A percentile compares a stretch with the other conserved stretches of the same genome.
These are phyloP conservation scores for Caenorhabditis briggsae DNA, from an alignment of 1,140 invertebrate genomes.

Conservation along the genomic window DNA sequence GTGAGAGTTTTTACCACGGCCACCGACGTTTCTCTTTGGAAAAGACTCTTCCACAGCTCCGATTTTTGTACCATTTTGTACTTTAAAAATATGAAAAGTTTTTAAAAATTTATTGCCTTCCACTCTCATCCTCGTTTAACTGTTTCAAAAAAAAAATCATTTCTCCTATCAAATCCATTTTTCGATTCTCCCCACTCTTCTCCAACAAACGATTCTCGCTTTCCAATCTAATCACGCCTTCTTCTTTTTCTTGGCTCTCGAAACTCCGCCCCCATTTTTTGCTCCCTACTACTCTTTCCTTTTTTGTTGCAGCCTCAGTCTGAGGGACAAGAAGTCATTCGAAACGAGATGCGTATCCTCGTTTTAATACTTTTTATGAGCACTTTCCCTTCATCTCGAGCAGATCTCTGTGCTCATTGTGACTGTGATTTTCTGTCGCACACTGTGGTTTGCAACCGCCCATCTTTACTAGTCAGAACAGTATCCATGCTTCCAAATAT, in stretches of 20 bases:
- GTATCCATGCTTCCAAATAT: slow-evolving; percentile 55
- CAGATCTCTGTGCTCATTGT: slow-evolving; percentile 55
- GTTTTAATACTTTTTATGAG: slow-evolving; percentile 42
- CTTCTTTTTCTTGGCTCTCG: background rate
- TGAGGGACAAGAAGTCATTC: background rate
- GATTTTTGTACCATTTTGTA: too few species aligned
- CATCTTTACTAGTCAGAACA: slow-evolving; percentile 53
- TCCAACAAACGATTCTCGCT: slow-evolving; percentile 43
- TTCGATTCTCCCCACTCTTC: background rate
- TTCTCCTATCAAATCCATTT: background rate
- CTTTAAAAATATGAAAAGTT: too few species aligned
- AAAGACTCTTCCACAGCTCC: too few species aligned
- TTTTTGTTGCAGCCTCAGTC: slow-evolving; percentile 14
- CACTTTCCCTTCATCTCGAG: slow-evolving; percentile 31
- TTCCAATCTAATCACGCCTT: slow-evolving; percentile 50
- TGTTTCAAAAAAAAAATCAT: background rate
- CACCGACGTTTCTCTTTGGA: too few species aligned
- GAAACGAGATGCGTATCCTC: slow-evolving; percentile 35
- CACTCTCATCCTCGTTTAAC: too few species aligned
- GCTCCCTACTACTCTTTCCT: background rate
- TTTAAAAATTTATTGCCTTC: too few species aligned
- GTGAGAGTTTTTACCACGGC: too few species aligned
- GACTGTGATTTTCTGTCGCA: slow-evolving; percentile 50
- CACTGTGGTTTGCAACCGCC: slow-evolving; percentile 48
- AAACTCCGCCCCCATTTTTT: slow-evolving; percentile 32